Conservation (phyloP, 2,888 invertebrate genomes). For the Drosophila acutilabella region DNA sequence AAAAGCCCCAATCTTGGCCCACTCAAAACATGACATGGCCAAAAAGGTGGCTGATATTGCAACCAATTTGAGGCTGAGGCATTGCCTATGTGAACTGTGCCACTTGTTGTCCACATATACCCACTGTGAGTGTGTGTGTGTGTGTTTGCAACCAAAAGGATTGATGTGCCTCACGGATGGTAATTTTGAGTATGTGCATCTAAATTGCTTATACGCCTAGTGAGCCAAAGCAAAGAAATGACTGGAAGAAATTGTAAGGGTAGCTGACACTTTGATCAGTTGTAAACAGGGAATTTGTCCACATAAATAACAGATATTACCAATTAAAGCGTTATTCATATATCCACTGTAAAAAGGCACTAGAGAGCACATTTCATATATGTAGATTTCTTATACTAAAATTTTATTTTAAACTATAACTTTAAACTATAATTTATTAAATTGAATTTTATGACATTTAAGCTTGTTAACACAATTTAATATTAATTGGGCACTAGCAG, state of each 20-base stretch:
- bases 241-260: conserved; percentile 5
- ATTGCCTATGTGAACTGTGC: conserved; percentile 70
- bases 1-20: conserved; percentile 4
- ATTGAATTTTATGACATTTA: no score
- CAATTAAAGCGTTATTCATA: not conserved
- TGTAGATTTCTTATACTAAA: no score
- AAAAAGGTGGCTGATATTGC: conserved; percentile 62
- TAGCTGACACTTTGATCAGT: conserved; percentile 9
- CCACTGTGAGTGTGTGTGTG: conserved; percentile 1
- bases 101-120: conserved; percentile 64
- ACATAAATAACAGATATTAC: conserved; percentile 22
- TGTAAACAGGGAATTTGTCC: conserved; percentile 19
- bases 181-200: conserved; percentile 48
- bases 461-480: no score
- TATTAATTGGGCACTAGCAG: no score
- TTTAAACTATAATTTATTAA: no score
- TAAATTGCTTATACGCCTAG: conserved; percentile 60
- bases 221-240: conserved; percentile 40
- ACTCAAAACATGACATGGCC: conserved; percentile 65
- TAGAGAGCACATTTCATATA: no score
- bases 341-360: not conserved
- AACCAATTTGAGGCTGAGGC: conserved; percentile 52
- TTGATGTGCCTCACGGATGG: conserved; percentile 58
- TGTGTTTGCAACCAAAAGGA: conserved; percentile 52
- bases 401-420: no score